phyloP scores from a whole-genome alignment of 2,797 vertebrate species.

The Pangasius mekongensis region DNA sequence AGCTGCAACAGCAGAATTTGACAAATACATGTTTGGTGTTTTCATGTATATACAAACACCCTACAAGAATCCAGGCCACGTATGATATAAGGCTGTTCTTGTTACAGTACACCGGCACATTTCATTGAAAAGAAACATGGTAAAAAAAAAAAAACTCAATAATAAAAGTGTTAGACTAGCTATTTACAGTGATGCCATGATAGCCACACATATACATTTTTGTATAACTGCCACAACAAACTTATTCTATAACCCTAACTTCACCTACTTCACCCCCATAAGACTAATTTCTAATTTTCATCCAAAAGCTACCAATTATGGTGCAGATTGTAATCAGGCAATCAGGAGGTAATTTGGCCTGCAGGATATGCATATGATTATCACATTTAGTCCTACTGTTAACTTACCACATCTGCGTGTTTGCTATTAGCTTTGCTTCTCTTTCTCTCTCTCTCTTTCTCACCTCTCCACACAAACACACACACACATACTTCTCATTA shows the following conservation, averaged over 20 bases:
- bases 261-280: background rate
- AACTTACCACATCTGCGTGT: background rate
- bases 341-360: constrained; percentile 40
- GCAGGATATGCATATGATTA: constrained; percentile 44
- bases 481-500: background rate
- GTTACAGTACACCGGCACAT: background rate
- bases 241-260: background rate
- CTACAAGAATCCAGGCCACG: too few species aligned
- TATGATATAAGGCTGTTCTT: background rate
- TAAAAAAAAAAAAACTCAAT: background rate
- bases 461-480: background rate
- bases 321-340: constrained; percentile 34
- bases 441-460: background rate
- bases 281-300: background rate
- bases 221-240: background rate
- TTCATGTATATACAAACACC: constrained; percentile 29
- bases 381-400: constrained; percentile 21
- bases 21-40: constrained; percentile 17
- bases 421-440: background rate
- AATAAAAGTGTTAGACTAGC: background rate
- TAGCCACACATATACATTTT: background rate
- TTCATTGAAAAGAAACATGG: background rate
- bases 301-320: constrained; percentile 26
- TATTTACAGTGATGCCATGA: background rate
- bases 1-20: background rate